Percentiles rank a stretch among this genome's conserved stretches.
Conservation (phyloP, 1,140 invertebrate genomes). For the Hetaerina americana region DNA sequence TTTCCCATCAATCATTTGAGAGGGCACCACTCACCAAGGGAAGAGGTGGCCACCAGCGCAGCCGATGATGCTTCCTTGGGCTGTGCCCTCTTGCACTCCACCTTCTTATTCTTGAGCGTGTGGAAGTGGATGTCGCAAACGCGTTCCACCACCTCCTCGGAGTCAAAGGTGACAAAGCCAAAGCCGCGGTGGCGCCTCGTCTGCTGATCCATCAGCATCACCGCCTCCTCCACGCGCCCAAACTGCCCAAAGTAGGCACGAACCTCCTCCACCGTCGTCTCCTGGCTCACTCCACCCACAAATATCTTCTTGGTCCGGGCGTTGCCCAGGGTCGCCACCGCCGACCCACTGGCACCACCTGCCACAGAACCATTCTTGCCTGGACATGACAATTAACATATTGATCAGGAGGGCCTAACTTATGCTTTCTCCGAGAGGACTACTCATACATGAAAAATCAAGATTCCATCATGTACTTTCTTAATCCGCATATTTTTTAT, state of each 20-base stretch:
- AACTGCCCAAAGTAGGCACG: constrained; percentile 85
- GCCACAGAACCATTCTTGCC: neutral
- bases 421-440: no score
- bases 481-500: no score
- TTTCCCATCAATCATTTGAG: no score
- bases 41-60: constrained; percentile 36
- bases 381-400: no score
- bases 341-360: neutral
- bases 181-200: constrained; percentile 82
- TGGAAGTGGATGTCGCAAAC: constrained; percentile 88
- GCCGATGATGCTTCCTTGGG: constrained; percentile 65
- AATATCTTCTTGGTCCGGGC: constrained; percentile 86
- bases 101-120: constrained; percentile 87
- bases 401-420: no score
- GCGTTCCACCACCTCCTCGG: constrained; percentile 78
- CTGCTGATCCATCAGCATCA: constrained; percentile 91
- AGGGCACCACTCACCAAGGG: constrained; percentile 18
- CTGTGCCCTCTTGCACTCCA: constrained; percentile 86
- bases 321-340: neutral
- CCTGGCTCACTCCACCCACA: constrained; percentile 81
- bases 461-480: no score
- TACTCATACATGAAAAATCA: no score
- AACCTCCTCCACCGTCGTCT: constrained; percentile 81
- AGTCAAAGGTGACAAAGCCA: constrained; percentile 85
- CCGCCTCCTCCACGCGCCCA: constrained; percentile 65